These are phyloP conservation scores for Scolanthus callimorphus DNA, from an alignment of 92 coral and sea anemone genomes.

Conservation along the genomic window DNA sequence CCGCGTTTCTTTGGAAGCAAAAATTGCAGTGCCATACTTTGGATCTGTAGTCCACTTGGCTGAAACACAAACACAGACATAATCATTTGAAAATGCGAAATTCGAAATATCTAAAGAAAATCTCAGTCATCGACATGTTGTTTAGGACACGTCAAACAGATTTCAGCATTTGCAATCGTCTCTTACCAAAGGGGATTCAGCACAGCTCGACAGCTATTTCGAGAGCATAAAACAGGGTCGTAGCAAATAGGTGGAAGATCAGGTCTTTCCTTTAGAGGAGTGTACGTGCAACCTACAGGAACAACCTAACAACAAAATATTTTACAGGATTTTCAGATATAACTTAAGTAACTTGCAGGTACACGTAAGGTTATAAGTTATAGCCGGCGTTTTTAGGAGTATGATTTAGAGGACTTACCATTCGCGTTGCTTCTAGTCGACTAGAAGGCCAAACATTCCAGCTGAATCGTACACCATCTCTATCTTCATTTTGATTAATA, in stretches of 20 bases:
- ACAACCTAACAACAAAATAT: constrained; percentile 71
- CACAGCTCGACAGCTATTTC: constrained; percentile 95
- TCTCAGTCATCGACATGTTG: too few species aligned
- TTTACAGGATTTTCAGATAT: neutral
- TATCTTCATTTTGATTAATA: constrained; percentile 96
- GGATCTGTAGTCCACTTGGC: constrained; percentile 99
- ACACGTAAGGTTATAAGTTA: neutral
- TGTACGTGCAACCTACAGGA: constrained; percentile 93
- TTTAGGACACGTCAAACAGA: constrained; percentile 28
- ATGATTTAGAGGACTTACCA: constrained; percentile 49
- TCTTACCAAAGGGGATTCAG: constrained; percentile 93
- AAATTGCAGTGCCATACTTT: constrained; percentile 99
- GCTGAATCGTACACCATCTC: constrained; percentile 97
- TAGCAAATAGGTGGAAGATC: constrained; percentile 98
- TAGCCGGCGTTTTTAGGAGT: neutral
- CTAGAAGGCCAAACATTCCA: constrained; percentile 99
- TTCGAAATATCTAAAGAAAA: too few species aligned
- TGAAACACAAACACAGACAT: constrained; percentile 21
- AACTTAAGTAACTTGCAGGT: too few species aligned
- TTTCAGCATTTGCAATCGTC: too few species aligned
- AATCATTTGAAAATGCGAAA: too few species aligned
- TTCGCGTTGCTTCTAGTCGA: constrained; percentile 98
- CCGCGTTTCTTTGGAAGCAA: constrained; percentile 98
- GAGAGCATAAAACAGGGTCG: constrained; percentile 95
- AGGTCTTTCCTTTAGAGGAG: constrained; percentile 91